These are phyloP conservation scores for Epinotia ramella DNA, from an alignment of 2,888 invertebrate species.

Conservation along the genomic window DNA sequence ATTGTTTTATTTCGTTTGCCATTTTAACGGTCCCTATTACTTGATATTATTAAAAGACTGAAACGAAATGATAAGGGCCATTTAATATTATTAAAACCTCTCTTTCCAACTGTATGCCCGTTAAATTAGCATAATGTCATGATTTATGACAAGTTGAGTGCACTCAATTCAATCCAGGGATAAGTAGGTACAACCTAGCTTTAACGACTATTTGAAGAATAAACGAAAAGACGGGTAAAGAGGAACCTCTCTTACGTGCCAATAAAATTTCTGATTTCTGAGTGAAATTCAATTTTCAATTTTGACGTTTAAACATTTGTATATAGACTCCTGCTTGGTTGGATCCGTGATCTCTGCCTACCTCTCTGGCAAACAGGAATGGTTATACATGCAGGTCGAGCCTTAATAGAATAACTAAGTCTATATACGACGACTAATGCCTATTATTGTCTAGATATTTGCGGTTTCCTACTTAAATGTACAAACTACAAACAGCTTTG, in stretches of 20 bases:
- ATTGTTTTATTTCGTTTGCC: too few species aligned
- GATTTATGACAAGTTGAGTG: constrained; percentile 20
- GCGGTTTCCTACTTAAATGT: too few species aligned
- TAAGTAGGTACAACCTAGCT: not conserved
- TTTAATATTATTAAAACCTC: constrained; percentile 21
- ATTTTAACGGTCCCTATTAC: not conserved
- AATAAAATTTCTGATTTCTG: not conserved
- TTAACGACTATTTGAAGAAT: not conserved
- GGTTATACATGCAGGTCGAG: too few species aligned
- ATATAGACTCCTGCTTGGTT: too few species aligned
- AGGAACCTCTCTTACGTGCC: not conserved
- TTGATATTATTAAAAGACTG: not conserved
- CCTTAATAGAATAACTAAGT: too few species aligned
- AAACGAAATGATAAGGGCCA: not conserved
- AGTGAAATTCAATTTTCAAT: not conserved
- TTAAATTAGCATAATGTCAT: constrained; percentile 39
- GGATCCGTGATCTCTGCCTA: too few species aligned
- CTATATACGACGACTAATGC: too few species aligned
- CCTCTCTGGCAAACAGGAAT: too few species aligned
- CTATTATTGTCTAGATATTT: too few species aligned
- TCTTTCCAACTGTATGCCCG: constrained; percentile 22
- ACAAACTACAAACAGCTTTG: too few species aligned
- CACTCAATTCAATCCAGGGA: constrained; percentile 12
- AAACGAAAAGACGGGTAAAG: not conserved
- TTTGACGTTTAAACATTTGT: too few species aligned